Evolutionary conservation across 2,113 vertebrate genomes (phyloP).

Genomic region (Prunella fulvescens): DNA sequence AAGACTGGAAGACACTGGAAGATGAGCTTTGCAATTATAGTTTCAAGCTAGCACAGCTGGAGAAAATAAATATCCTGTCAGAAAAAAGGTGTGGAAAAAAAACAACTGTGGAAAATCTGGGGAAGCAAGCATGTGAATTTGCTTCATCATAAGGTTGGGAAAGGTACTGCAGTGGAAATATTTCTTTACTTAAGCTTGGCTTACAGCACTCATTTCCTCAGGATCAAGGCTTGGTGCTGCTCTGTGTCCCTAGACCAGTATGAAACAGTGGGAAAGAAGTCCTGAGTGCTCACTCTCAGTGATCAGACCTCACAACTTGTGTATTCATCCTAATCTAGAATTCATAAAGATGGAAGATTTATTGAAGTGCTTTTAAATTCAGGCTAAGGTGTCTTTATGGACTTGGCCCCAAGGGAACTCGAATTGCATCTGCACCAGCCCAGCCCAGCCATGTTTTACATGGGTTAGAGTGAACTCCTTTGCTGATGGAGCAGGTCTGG

Average conservation of each 20-base stretch:
- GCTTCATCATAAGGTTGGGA: background rate
- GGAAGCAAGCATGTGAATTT: background rate
- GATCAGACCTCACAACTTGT: background rate
- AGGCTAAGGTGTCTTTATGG: background rate
- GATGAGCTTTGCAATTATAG: background rate
- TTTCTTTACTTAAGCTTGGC: background rate
- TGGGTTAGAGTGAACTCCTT: fast-evolving
- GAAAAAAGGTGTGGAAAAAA: background rate
- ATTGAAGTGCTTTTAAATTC: background rate
- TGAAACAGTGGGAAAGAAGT: background rate
- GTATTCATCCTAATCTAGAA: background rate
- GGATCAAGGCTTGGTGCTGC: background rate
- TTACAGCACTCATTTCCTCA: background rate
- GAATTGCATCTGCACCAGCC: background rate
- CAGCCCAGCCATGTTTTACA: too few species aligned
- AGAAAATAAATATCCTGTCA: background rate
- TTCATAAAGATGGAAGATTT: background rate
- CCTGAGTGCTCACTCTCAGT: background rate
- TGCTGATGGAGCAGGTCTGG: fast-evolving
- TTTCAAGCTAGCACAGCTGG: background rate
- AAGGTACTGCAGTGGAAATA: background rate
- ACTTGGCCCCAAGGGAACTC: background rate
- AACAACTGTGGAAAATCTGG: background rate
- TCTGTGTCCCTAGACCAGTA: background rate
- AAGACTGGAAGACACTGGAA: background rate